Conservation (phyloP, 2,888 invertebrate genomes). For the Epsilonema sp. region DNA sequence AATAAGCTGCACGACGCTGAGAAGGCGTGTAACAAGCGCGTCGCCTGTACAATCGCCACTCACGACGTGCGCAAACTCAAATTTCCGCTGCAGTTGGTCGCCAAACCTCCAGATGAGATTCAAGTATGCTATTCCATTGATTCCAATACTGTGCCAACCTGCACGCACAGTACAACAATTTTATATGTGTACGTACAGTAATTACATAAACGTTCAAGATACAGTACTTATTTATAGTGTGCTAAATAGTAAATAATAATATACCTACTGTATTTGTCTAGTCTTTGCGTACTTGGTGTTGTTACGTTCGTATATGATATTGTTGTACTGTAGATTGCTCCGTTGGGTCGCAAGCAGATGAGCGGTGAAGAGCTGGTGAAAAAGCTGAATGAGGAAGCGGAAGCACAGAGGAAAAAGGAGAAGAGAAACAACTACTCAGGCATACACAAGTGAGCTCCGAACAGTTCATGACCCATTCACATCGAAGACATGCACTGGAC, state of each 20-base stretch:
- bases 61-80: conserved; percentile 51
- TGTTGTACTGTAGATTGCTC: conserved; percentile 32
- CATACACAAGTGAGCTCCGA: conserved; percentile 45
- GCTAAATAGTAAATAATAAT: too few species aligned
- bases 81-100: conserved; percentile 45
- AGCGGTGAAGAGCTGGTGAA: conserved; percentile 48
- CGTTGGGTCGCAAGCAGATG: conserved; percentile 42
- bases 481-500: too few species aligned
- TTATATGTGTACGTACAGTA: too few species aligned
- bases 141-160: not conserved
- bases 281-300: too few species aligned
- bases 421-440: conserved; percentile 61
- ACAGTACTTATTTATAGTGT: too few species aligned
- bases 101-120: conserved; percentile 39
- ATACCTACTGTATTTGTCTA: too few species aligned
- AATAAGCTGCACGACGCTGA: conserved; percentile 40
- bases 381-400: conserved; percentile 52
- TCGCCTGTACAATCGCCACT: conserved; percentile 57
- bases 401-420: conserved; percentile 56
- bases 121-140: not conserved
- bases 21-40: conserved; percentile 53
- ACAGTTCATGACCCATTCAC: not conserved
- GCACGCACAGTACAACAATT: too few species aligned
- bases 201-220: too few species aligned
- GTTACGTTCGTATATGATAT: too few species aligned